A percentile compares a stretch with the other conserved stretches of the same genome.
Conservation (phyloP, 2,888 invertebrate genomes). For the Melinaea marsaeus region DNA sequence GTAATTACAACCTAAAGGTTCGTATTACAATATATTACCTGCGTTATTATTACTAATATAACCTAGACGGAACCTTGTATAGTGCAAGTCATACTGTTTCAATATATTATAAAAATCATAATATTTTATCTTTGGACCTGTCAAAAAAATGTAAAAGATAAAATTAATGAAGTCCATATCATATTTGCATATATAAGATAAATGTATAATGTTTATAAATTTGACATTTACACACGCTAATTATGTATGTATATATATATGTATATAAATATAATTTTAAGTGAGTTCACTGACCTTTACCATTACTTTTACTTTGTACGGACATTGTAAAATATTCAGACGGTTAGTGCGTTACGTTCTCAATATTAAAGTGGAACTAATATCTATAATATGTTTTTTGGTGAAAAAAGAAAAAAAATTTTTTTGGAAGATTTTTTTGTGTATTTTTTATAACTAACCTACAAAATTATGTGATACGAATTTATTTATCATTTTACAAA, state of each 20-base stretch:
- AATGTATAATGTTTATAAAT: not conserved
- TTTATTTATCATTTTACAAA: not conserved
- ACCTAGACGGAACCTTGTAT: constrained; percentile 11
- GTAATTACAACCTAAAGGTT: constrained; percentile 24
- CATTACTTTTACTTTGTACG: not conserved
- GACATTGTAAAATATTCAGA: not conserved
- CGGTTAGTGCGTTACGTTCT: not conserved
- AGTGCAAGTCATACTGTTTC: not conserved
- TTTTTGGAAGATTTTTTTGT: not conserved
- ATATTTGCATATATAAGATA: not conserved
- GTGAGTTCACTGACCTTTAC: constrained; percentile 24
- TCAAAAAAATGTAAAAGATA: no score
- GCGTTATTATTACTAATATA: constrained; percentile 16
- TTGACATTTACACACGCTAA: not conserved
- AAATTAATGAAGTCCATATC: no score
- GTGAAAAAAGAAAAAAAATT: not conserved
- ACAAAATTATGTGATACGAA: no score
- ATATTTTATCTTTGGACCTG: no score
- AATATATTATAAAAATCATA: not conserved
- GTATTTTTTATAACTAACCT: no score
- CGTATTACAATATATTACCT: constrained; percentile 25
- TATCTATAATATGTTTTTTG: not conserved
- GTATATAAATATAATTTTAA: constrained; percentile 15
- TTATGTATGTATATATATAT: not conserved
- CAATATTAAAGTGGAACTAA: not conserved